These are phyloP conservation scores for Drosophila peninsularis DNA, from an alignment of 2,888 invertebrate genomes.

Conservation along the genomic window DNA sequence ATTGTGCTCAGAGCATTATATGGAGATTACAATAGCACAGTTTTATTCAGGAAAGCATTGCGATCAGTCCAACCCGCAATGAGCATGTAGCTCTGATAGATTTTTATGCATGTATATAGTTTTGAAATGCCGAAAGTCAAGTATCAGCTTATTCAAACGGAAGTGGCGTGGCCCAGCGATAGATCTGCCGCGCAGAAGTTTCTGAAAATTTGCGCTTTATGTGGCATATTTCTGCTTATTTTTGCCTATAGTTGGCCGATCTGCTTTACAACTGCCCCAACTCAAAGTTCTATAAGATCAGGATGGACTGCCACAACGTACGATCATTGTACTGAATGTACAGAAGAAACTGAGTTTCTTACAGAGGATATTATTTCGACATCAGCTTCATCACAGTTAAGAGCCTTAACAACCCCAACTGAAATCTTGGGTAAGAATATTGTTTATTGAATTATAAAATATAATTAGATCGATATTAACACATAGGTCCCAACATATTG, in stretches of 20 bases:
- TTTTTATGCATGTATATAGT: no score
- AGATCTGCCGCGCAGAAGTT: conserved; percentile 8
- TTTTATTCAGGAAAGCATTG: conserved; percentile 10
- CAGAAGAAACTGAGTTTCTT: background rate
- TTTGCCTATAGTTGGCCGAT: conserved; percentile 29
- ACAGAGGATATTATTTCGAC: background rate
- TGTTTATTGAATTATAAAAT: background rate
- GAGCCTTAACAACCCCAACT: background rate
- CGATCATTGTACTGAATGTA: background rate
- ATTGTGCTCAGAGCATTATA: conserved; percentile 1
- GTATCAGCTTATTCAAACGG: conserved; percentile 35
- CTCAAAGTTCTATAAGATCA: background rate
- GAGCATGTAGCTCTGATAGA: background rate
- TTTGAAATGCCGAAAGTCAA: no score
- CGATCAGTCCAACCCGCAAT: conserved; percentile 18
- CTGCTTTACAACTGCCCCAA: background rate
- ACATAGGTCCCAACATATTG: conserved; percentile 15
- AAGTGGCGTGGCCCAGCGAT: conserved; percentile 7
- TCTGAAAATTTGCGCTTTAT: conserved; percentile 24
- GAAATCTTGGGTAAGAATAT: conserved; percentile 23
- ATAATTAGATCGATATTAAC: background rate
- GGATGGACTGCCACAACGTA: background rate
- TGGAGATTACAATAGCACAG: conserved; percentile 20
- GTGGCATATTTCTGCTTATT: conserved; percentile 28
- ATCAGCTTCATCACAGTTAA: background rate